Evolutionary conservation across 2,797 vertebrate genomes (phyloP), one percentile per base, ranked within the genome.

Genomic region (Coreius guichenoti): DNA sequence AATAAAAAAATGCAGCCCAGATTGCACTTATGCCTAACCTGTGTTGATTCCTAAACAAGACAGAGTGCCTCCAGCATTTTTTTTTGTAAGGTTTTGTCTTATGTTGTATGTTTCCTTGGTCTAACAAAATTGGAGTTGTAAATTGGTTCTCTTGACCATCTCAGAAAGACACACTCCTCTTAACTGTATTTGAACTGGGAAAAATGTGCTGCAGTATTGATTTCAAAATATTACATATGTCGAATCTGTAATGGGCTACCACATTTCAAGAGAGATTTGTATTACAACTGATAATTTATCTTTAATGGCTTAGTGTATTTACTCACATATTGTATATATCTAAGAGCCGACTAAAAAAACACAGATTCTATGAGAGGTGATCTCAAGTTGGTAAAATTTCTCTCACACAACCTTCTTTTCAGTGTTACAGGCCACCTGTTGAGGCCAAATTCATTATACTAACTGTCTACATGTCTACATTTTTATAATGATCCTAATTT

Each of bases 241-340:
- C 4, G 0, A 68, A 80, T 69, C 47, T 69, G 63, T 51, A 54
- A 80, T 68, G 29, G 47, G 6, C 56, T 67, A 51, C 26, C 58
- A 76, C 51, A 83, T 29, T 76, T 31, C 47, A 83, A 26, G 29
- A 76, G 31, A 67, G 61, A 68, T 56, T 67, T 67, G 17, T 31
- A 83, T 77, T 83, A 83, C 47, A 77, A 29, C 73, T 84, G 63
- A 68, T 49, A 67, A 68, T 77, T 69, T 13, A 77, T 47, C 31
- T 54, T 43, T 67, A 67, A 26, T 29, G 23, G 45, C 70, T 31
- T 23, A 13, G 31, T 51, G 72, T 61, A 67, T 74, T n/a, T 75
- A 65, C 43, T 45, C 39, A 17, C 19, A 73, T 83, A 49, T 49
- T 47, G 70, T 75, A 45, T 33, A 74, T n/a, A 65, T 74, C 7